phyloP scores from a whole-genome alignment of 2,888 invertebrate genomes.

The Acrobasis consociella region DNA sequence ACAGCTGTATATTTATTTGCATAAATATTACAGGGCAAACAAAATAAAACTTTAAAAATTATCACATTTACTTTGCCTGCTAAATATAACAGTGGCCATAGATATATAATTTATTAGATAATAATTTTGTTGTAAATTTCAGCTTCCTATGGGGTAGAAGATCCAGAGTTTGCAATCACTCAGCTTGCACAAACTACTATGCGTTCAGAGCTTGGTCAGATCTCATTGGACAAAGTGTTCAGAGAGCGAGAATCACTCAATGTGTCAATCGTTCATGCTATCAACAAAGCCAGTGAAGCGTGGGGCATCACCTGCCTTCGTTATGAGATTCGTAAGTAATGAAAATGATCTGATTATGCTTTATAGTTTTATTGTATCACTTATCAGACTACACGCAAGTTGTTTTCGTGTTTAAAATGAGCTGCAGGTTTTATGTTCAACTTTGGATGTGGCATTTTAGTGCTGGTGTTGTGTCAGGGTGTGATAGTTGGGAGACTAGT shows the following conservation, averaged over 20 bases:
- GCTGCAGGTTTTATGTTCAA: slow-evolving; percentile 23
- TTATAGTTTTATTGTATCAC: neutral
- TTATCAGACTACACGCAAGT: neutral
- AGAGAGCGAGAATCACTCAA: slow-evolving; percentile 98
- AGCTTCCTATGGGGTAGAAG: slow-evolving; percentile 98
- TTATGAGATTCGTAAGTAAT: slow-evolving; percentile 80
- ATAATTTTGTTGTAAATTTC: slow-evolving; percentile 31
- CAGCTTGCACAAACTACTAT: slow-evolving; percentile 99
- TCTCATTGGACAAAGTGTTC: slow-evolving; percentile 97
- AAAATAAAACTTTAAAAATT: too few relatives aligned
- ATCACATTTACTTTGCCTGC: too few relatives aligned
- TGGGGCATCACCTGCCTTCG: slow-evolving; percentile 99
- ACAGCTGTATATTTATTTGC: too few relatives aligned
- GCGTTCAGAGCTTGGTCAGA: slow-evolving; percentile 99
- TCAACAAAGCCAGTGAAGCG: slow-evolving; percentile 98
- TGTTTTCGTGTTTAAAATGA: neutral
- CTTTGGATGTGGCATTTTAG: slow-evolving; percentile 13
- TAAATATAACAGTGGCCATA: too few relatives aligned
- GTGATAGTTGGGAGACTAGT: slow-evolving; percentile 1
- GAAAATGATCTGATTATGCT: neutral
- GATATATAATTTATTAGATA: too few relatives aligned
- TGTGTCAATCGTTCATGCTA: slow-evolving; percentile 95
- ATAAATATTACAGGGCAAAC: too few relatives aligned
- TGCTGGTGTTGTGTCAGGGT: slow-evolving; percentile 2
- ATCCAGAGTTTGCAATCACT: slow-evolving; percentile 99